Evolutionary conservation across 2,888 invertebrate genomes (phyloP).

Genomic region (Ochlodes sylvanus): DNA sequence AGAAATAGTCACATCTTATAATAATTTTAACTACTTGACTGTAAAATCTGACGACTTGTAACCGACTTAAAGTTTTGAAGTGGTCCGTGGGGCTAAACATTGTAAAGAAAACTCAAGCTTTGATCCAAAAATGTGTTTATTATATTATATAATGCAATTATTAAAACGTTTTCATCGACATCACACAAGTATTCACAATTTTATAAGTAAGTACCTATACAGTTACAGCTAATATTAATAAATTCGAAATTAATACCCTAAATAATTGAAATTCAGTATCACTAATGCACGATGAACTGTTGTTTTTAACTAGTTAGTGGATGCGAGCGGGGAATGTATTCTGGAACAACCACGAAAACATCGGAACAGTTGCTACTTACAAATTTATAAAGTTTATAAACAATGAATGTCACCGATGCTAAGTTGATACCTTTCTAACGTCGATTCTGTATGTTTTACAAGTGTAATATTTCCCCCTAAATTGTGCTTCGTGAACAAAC

Average conservation of each 20-base stretch:
- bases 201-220: constrained; percentile 64
- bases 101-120: constrained; percentile 55
- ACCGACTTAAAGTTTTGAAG: background rate
- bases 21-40: too few relatives aligned
- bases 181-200: constrained; percentile 81
- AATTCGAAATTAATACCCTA: constrained; percentile 78
- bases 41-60: too few relatives aligned
- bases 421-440: background rate
- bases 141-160: constrained; percentile 67
- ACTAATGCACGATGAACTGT: constrained; percentile 44
- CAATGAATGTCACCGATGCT: background rate
- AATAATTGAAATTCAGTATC: constrained; percentile 49
- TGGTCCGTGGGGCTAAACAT: background rate
- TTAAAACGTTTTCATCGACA: constrained; percentile 75
- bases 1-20: too few relatives aligned
- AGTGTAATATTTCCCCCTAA: constrained; percentile 21
- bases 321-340: constrained; percentile 9
- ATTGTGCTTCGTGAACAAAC: constrained; percentile 6
- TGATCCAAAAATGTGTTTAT: constrained; percentile 80
- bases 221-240: constrained; percentile 71
- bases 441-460: background rate
- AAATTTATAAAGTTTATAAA: background rate
- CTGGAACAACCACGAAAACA: background rate
- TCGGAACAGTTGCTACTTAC: background rate
- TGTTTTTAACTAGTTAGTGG: constrained; percentile 2